Base-by-base conservation (phyloP, 2,797 vertebrate species). In the Orestias chungarensis region DNA sequence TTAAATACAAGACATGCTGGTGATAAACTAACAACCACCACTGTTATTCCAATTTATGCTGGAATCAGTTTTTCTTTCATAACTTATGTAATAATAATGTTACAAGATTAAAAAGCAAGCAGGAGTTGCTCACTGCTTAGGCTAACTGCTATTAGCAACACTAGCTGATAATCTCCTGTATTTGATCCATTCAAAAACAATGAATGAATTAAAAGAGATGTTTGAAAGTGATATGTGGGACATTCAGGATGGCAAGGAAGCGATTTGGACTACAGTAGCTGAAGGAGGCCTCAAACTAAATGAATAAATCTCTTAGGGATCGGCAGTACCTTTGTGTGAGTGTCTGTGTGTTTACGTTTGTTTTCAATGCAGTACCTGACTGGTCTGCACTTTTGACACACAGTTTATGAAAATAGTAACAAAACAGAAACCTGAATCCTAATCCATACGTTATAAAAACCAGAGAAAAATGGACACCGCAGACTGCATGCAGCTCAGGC, bases 401-500 rank as follows among this genome's bases (percentile, higher is more conserved):
- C 6, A 33, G 15, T 57, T 12, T 44, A 52, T 52, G 4, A 67
- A 50, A 67, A 35, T 11, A 3, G 44, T 40, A 44, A 18, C n/a
- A n/a, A 64, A 64, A 50, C 5, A 31, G 23, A 59, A 44, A 33
- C 15, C 23, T 4, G 43, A 8, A 40, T 54, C 27, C 12, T 3
- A 31, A 44, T 25, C 25, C 64, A 70, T 71, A 6, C 1, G 25
- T 55, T 18, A 50, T 23, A 8, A 47, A 44, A 42, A 57, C 20
- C 46, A 72, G 17, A 69, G 46, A 4, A 78, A 66, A 35, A 5
- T 52, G 23, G 49, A 69, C 57, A 69, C 42, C 46, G 75, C 35
- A 76, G 49, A 68, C 10, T 27, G 70, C 17, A 86, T 17, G 42
- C 6, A 64, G 77, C 73, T 27, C 71, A 64, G 31, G 17, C 12